phyloP scores from a whole-genome alignment of 2,113 vertebrate species.

The Callipepla californica region DNA sequence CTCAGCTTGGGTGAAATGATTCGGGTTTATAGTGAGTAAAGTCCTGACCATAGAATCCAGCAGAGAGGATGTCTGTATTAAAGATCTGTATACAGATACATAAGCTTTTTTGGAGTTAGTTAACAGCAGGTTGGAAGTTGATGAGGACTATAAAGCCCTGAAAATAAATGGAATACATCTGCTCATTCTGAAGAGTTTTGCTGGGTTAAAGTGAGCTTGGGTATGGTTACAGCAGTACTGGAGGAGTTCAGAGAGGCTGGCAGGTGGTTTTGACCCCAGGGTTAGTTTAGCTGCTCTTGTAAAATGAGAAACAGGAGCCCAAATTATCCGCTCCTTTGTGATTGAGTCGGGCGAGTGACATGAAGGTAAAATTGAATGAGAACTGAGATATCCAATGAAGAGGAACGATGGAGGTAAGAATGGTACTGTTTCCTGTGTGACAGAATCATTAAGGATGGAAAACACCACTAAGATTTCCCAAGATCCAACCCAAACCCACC shows the following conservation, averaged over 20 bases:
- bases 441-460: no score
- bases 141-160: not conserved
- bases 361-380: not conserved
- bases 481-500: no score
- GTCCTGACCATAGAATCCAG: not conserved
- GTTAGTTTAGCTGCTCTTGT: slow-evolving; percentile 55
- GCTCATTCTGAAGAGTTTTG: not conserved
- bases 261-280: slow-evolving; percentile 54
- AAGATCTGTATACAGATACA: not conserved
- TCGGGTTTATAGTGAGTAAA: not conserved
- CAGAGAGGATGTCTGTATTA: not conserved
- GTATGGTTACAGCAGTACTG: not conserved
- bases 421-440: not conserved
- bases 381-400: not conserved
- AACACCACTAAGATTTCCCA: no score
- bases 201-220: not conserved
- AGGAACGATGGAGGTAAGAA: not conserved
- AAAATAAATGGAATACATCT: not conserved
- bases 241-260: slow-evolving; percentile 10
- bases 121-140: slow-evolving; percentile 5
- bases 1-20: not conserved
- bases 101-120: not conserved
- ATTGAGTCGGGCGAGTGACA: slow-evolving; percentile 8
- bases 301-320: slow-evolving; percentile 56
- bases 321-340: not conserved